Conservation (phyloP, 2,113 vertebrate genomes). For the Plecotus auritus region DNA sequence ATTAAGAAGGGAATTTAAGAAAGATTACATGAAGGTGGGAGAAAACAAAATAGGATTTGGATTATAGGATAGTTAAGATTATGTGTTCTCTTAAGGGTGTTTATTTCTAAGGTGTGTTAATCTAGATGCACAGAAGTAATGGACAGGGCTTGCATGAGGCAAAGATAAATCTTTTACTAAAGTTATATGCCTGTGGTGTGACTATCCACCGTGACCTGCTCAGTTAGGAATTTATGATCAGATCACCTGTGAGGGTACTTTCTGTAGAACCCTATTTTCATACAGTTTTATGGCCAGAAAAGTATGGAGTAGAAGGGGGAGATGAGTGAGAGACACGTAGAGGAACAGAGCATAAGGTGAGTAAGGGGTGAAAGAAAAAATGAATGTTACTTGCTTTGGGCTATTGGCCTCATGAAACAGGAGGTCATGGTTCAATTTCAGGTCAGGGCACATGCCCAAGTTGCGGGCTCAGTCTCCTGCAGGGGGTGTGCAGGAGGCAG, state of each 20-base stretch:
- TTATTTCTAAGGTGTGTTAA: background rate
- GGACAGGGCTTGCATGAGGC: background rate
- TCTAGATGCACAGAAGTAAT: background rate
- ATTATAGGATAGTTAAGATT: background rate
- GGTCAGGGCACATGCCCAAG: no score
- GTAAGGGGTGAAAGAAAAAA: background rate
- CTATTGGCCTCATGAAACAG: background rate
- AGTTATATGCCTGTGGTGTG: background rate
- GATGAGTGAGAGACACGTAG: background rate
- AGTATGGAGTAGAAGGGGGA: background rate
- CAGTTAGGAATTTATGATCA: background rate
- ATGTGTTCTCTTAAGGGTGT: background rate
- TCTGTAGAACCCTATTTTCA: background rate
- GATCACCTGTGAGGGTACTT: background rate
- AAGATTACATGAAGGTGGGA: background rate
- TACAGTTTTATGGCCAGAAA: background rate
- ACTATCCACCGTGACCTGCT: background rate
- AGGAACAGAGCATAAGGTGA: background rate
- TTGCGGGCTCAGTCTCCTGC: no score
- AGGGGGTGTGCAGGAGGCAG: no score
- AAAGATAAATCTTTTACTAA: background rate
- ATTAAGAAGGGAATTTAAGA: background rate
- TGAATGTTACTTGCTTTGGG: background rate
- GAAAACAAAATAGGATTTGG: background rate
- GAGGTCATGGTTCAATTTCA: no score